phyloP scores from a whole-genome alignment of 2,113 vertebrate species.

The Lophura nycthemera region DNA sequence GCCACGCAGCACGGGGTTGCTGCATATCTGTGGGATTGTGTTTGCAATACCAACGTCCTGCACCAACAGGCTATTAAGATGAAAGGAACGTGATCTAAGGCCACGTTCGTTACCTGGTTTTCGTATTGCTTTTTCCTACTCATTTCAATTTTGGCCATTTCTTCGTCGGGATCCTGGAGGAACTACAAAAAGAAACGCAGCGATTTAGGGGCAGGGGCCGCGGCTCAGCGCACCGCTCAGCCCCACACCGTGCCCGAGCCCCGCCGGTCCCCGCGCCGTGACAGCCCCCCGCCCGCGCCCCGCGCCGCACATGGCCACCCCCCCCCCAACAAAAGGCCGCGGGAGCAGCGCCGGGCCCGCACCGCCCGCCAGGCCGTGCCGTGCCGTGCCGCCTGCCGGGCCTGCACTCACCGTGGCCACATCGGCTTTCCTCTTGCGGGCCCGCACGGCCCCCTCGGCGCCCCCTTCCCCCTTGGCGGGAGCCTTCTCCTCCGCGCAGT shows the following conservation, averaged over 20 bases:
- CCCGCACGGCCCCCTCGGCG: slow-evolving; percentile 65
- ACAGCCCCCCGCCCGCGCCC: neutral
- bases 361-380: too few species aligned
- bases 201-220: accelerated
- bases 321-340: slow-evolving; percentile 1
- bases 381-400: neutral
- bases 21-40: accelerated
- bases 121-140: slow-evolving; percentile 81
- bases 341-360: neutral
- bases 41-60: accelerated
- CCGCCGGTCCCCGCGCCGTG: neutral
- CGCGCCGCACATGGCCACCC: neutral
- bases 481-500: slow-evolving; percentile 67
- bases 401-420: slow-evolving; percentile 90
- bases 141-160: slow-evolving; percentile 79
- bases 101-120: slow-evolving; percentile 75
- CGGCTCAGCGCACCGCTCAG: accelerated
- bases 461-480: slow-evolving; percentile 61
- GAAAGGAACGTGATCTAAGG: neutral
- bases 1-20: accelerated
- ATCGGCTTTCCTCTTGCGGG: slow-evolving; percentile 95
- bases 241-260: neutral
- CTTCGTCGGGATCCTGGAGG: slow-evolving; percentile 91
- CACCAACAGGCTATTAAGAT: too few species aligned
- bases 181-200: slow-evolving; percentile 74